Percentiles rank a stretch among this genome's conserved stretches.
Conservation (phyloP, 2,888 invertebrate species). For the Tiphia femorata region DNA sequence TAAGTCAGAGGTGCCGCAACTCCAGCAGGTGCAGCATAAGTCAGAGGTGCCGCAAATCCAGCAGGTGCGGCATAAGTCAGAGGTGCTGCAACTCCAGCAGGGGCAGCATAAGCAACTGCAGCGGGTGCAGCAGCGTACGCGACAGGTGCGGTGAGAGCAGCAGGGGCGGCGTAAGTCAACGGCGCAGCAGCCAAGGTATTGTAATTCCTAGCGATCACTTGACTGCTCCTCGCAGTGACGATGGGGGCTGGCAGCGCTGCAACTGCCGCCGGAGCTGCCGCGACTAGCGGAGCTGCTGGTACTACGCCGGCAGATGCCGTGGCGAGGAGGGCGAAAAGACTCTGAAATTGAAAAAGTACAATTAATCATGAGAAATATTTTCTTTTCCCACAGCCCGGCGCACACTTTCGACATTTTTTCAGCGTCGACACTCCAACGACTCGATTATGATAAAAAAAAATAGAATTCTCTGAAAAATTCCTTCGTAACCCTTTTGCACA, state of each 20-base stretch:
- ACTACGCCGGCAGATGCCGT: conserved; percentile 62
- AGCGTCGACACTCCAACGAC: no score
- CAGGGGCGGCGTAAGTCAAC: conserved; percentile 70
- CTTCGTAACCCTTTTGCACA: no score
- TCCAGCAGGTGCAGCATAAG: conserved; percentile 36
- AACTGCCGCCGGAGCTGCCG: conserved; percentile 47
- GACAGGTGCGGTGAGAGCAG: conserved; percentile 67
- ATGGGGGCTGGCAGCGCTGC: conserved; percentile 68
- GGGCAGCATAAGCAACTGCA: conserved; percentile 61
- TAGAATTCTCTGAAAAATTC: no score
- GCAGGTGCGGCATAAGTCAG: conserved; percentile 53
- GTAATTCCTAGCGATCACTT: conserved; percentile 75
- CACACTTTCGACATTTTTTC: no score
- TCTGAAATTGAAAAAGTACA: no score
- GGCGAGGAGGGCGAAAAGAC: conserved; percentile 66
- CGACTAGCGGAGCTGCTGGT: conserved; percentile 52
- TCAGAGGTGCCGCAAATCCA: conserved; percentile 46
- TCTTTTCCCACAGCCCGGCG: no score
- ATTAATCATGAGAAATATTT: no score
- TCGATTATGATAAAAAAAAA: no score
- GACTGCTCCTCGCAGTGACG: conserved; percentile 77
- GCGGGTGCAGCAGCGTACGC: conserved; percentile 51
- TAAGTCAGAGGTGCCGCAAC: conserved; percentile 22
- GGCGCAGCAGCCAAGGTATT: conserved; percentile 73
- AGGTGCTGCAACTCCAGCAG: conserved; percentile 64